Percentiles rank a stretch among this genome's conserved stretches.
Conservation (phyloP, 2,113 vertebrate species). For the Glaucidium brasilianum region DNA sequence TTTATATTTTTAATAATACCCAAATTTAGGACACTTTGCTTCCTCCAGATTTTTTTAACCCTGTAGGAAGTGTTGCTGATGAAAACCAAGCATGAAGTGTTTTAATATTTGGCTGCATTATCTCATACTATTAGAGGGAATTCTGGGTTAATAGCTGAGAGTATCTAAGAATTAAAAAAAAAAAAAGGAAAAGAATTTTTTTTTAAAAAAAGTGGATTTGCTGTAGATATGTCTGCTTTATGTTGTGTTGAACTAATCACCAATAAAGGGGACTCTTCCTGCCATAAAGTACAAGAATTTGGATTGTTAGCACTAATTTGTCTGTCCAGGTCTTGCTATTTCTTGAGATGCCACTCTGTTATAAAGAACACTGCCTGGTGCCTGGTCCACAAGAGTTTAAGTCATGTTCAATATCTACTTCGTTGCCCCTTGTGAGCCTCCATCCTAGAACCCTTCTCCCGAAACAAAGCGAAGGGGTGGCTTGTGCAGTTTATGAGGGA, state of each 20-base stretch:
- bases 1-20: neutral
- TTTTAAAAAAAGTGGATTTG: neutral
- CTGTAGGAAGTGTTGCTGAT: neutral
- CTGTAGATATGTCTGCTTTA: neutral
- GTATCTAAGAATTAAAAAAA: neutral
- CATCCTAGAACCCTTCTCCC: neutral
- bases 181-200: neutral
- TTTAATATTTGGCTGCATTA: neutral
- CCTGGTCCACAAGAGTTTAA: neutral
- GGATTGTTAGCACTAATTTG: neutral
- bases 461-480: neutral
- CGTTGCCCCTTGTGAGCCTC: rapidly evolving
- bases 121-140: neutral
- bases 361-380: neutral
- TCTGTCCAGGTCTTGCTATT: neutral
- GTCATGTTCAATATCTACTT: neutral
- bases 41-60: neutral
- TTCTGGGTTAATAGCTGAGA: neutral
- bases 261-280: neutral
- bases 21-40: neutral
- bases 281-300: rapidly evolving
- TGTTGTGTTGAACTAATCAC: neutral
- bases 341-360: neutral
- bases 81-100: neutral
- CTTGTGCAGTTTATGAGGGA: neutral